Conservation (phyloP, 2,888 invertebrate species). For the Chironomus riparius region DNA sequence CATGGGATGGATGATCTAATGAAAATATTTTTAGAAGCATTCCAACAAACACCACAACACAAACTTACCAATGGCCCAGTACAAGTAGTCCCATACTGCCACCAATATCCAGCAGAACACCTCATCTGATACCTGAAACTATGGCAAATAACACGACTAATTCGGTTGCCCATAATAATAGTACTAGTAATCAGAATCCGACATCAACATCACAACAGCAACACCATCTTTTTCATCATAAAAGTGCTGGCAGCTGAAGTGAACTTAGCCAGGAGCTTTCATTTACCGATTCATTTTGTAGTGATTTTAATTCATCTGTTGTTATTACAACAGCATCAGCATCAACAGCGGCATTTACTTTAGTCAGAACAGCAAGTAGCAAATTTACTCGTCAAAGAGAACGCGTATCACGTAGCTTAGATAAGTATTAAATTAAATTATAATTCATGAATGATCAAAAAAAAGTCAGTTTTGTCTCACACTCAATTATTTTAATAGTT, state of each 20-base stretch:
- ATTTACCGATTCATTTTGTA: constrained; percentile 1
- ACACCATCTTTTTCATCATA: constrained; percentile 21
- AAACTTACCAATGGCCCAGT: constrained; percentile 70
- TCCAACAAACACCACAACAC: constrained; percentile 43
- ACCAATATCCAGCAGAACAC: constrained; percentile 58
- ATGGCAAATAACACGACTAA: constrained; percentile 30
- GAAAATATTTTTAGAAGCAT: constrained; percentile 45
- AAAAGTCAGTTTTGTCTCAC: neutral
- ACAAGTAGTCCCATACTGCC: constrained; percentile 58
- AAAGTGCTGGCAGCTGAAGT: constrained; percentile 28
- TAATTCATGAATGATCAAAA: neutral
- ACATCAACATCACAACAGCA: constrained; percentile 11
- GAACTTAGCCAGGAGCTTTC: constrained; percentile 9
- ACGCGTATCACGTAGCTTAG: constrained; percentile 27
- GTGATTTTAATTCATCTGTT: neutral
- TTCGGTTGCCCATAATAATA: constrained; percentile 26
- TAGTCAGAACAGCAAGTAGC: constrained; percentile 5
- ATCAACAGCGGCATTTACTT: constrained; percentile 11
- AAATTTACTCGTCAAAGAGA: constrained; percentile 28
- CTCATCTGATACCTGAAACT: constrained; percentile 64
- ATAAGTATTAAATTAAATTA: constrained; percentile 15
- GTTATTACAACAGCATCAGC: neutral
- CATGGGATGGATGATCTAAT: constrained; percentile 8
- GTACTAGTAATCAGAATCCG: constrained; percentile 29
- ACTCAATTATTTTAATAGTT: neutral